Percentiles rank a stretch among this genome's conserved stretches.
Conservation (phyloP, 1,140 invertebrate genomes). For the Whitmania pigra region DNA sequence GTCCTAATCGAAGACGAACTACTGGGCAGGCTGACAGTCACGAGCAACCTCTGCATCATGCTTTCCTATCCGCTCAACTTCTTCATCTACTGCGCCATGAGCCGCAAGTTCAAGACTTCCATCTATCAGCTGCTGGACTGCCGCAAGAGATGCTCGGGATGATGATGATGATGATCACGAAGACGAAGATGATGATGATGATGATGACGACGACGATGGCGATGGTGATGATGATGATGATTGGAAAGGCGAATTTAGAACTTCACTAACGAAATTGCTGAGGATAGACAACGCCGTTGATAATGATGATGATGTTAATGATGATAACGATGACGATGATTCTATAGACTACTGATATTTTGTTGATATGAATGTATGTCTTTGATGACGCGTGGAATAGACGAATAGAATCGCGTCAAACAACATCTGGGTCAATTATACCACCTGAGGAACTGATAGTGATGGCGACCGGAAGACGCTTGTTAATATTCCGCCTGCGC, state of each 20-base stretch:
- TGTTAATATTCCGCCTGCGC: too few species aligned
- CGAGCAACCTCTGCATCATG: conserved; percentile 60
- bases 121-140: not conserved
- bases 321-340: not conserved
- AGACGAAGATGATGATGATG: not conserved
- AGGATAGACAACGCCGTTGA: not conserved
- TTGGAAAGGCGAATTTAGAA: not conserved
- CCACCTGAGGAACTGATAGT: too few species aligned
- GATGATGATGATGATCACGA: not conserved
- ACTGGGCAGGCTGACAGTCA: not conserved
- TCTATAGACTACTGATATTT: not conserved
- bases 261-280: not conserved
- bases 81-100: conserved; percentile 22
- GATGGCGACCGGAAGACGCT: too few species aligned
- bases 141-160: not conserved
- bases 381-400: not conserved
- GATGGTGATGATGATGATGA: not conserved
- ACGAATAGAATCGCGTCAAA: not conserved
- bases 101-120: not conserved
- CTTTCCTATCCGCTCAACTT: conserved; percentile 57
- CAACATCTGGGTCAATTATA: too few species aligned
- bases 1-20: not conserved
- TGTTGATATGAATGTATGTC: too few species aligned
- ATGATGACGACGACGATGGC: not conserved
- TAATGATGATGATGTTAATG: not conserved